Conservation (phyloP, 2,113 vertebrate species). For the Condylura cristata region DNA sequence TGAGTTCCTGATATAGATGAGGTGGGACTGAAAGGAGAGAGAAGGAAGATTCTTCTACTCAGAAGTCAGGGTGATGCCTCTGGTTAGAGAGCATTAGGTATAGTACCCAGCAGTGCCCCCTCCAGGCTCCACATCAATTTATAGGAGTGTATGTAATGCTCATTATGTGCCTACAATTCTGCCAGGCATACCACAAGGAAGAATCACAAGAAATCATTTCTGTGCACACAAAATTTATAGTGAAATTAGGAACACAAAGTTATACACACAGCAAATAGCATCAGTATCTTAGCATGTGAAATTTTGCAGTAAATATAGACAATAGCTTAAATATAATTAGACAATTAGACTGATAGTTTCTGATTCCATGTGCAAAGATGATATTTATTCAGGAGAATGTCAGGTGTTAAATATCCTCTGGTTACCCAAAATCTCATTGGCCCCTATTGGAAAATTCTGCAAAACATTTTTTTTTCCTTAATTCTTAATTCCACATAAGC, state of each 20-base stretch:
- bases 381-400: neutral
- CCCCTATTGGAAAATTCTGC: neutral
- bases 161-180: neutral
- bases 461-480: neutral
- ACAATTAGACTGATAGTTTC: neutral
- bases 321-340: neutral
- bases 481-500: neutral
- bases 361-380: neutral
- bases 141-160: neutral
- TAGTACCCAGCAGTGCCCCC: neutral
- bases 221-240: neutral
- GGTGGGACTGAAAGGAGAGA: neutral
- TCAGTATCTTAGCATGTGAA: neutral
- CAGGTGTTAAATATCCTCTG: neutral
- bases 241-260: neutral
- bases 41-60: neutral
- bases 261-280: neutral
- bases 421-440: conserved; percentile 27
- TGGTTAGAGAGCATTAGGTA: neutral
- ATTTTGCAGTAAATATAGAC: neutral
- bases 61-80: neutral
- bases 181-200: neutral
- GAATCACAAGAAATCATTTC: neutral
- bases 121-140: neutral
- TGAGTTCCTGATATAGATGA: neutral